Base-by-base conservation (phyloP, 2,888 invertebrate genomes). In the Protophormia terraenovae region DNA sequence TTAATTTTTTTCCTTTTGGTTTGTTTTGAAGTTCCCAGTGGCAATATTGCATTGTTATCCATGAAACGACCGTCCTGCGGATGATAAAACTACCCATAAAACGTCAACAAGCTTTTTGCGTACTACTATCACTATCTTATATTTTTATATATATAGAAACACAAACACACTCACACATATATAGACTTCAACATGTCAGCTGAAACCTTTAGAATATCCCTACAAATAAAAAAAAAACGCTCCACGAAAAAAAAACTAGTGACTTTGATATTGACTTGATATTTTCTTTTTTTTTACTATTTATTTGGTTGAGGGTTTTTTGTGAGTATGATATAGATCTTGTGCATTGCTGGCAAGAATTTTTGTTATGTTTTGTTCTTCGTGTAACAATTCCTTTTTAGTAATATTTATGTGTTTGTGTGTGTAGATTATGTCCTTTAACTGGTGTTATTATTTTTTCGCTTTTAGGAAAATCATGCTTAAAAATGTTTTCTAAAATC, bases 281-380 rank as follows among this genome's bases (percentile, higher is more conserved):
- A 62, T 80, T 72, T 64, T 16, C 10, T 10, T 8, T 4, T 64
- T 41, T 41, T 29, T 24, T 35, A 50, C 8, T 2, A 5, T 41
- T 38, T 38, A 14, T 69, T 69, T 41, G 24, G 29, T 60, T 41
- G 29, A 38, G 62, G 53, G 22, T 38, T 55, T 73, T 47, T 62
- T 45, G 47, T 58, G 53, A 29, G 29, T 24, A 75, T 88, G 91
- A 90, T 90, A 90, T 90, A 88, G 89, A 91, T 91, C 91, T 90
- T 75, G 89, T 90, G 91, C 91, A 89, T 89, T 89, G 90, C 90
- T 91, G 89, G 89, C 91, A 92, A 90, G 90, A 90, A 90, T 90
- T 91, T 89, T 89, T 90, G 89, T 89, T 91, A 90, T 89, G n/a
- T n/a, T n/a, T n/a, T n/a, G n/a, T 89, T 89, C 84, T 89, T 88